These are phyloP conservation scores for Archivesica marissinica DNA, from an alignment of 1,140 invertebrate genomes.

Conservation along the genomic window DNA sequence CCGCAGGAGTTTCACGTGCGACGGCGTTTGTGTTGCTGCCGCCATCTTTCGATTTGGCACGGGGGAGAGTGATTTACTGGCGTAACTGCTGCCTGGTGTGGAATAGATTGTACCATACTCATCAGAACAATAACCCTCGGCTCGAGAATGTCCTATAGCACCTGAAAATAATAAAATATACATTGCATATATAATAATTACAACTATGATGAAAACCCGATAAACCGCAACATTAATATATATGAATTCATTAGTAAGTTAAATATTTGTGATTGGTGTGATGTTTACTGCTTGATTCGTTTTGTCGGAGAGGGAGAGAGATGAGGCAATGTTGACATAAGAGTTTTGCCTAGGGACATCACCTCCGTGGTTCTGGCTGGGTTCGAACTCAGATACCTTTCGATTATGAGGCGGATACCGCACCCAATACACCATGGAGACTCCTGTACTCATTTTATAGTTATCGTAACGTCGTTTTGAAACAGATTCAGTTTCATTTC, in stretches of 20 bases:
- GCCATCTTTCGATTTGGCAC: constrained; percentile 76
- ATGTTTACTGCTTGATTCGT: no score
- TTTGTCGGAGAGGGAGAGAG: no score
- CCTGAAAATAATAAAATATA: constrained; percentile 33
- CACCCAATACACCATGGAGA: no score
- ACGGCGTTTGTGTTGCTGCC: constrained; percentile 86
- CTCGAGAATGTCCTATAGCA: constrained; percentile 28
- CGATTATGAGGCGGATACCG: no score
- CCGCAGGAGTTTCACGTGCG: constrained; percentile 87
- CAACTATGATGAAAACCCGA: not conserved
- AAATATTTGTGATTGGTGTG: no score
- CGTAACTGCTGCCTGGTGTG: constrained; percentile 26
- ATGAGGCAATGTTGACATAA: no score
- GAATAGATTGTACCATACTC: constrained; percentile 62
- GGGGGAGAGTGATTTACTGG: constrained; percentile 70
- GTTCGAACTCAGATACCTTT: no score
- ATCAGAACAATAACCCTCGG: constrained; percentile 64
- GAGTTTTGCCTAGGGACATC: no score
- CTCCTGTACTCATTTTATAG: no score
- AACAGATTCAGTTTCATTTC: no score
- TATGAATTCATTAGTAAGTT: not conserved
- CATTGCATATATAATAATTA: not conserved
- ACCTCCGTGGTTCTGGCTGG: no score
- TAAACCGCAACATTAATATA: not conserved
- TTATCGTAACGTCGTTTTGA: no score